phyloP scores from a whole-genome alignment of 2,797 vertebrate genomes.

The Clarias fuscus region DNA sequence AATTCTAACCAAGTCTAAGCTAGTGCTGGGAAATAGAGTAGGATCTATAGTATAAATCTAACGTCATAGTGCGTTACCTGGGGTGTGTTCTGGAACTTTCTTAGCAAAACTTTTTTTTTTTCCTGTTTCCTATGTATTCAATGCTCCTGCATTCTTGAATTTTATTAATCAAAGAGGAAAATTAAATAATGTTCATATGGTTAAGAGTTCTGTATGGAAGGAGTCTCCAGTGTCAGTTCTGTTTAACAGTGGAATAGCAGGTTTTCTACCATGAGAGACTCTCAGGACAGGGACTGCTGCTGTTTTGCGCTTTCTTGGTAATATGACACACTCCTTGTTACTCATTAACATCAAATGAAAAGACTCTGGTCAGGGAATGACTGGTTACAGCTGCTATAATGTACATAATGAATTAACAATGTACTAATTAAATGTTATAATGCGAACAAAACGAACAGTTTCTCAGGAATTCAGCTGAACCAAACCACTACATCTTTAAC shows the following conservation, averaged over 20 bases:
- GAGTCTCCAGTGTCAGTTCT: constrained; percentile 2
- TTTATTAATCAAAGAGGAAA: not conserved
- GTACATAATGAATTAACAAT: too few species aligned
- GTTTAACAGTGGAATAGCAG: not conserved
- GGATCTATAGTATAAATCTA: not conserved
- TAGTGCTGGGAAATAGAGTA: not conserved
- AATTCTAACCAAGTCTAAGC: not conserved
- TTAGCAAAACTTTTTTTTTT: not conserved
- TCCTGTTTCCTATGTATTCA: not conserved
- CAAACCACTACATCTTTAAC: too few species aligned
- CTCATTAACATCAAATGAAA: not conserved
- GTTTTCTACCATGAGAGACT: not conserved
- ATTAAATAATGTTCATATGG: not conserved
- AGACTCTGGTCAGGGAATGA: not conserved
- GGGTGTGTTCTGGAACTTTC: not conserved
- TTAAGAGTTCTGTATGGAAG: not conserved
- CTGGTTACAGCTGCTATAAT: not conserved
- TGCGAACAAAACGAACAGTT: not conserved
- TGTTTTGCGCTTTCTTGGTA: not conserved
- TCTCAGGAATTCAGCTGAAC: too few species aligned
- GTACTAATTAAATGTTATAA: not conserved
- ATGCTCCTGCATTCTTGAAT: not conserved
- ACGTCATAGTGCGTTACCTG: not conserved
- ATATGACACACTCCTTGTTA: not conserved
- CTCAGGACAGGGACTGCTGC: not conserved